Base-by-base conservation (phyloP, 2,113 vertebrate species). In the Dryoscopus gambensis region DNA sequence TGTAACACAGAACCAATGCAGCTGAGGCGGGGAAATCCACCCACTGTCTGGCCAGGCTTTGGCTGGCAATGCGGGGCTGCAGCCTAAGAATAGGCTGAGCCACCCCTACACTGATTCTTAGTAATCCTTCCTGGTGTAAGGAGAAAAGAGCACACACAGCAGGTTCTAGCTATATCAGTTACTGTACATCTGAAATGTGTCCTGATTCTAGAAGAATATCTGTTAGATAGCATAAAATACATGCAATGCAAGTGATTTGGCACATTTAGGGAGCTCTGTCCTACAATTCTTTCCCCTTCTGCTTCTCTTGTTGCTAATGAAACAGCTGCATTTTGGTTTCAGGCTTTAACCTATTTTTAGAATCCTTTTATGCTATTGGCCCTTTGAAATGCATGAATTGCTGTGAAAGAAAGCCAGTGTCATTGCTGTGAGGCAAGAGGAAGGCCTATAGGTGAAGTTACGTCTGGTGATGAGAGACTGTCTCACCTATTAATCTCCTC, bases 311-410 rank as follows among this genome's bases (percentile, higher is more conserved):
- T 80, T 85, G 90, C 81, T 95, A 93, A 86, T 88, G 71, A 96
- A 97, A 86, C 59, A 96, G 84, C 75, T 91, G 92, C 87, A 84
- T 75, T 91, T 94, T 65, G 64, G 55, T 93, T 96, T 94, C 82
- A 84, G 96, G 95, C 81, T 92, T 81, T 79, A 84, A 84, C 63
- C 63, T 94, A 96, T 96, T 94, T 96, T 96, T 93, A 96, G 90
- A 59, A 60, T 83, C 53, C 82, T 87, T 95, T 96, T 80, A 92
- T 96, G 75, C 90, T 83, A 2, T 25, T 93, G 91, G 94, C 63
- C 67, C 91, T 94, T 95, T 94, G 94, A 95, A 97, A 91, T 90
- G 59, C 59, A 91, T 55, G 82, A 91, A 69, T 68, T 55, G 70
- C 91, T 69, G 28, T 27, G 53, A 50, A 69, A 89, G 62, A 42